These are phyloP conservation scores for Arenaria interpres DNA, from an alignment of 2,113 vertebrate genomes.

Conservation along the genomic window DNA sequence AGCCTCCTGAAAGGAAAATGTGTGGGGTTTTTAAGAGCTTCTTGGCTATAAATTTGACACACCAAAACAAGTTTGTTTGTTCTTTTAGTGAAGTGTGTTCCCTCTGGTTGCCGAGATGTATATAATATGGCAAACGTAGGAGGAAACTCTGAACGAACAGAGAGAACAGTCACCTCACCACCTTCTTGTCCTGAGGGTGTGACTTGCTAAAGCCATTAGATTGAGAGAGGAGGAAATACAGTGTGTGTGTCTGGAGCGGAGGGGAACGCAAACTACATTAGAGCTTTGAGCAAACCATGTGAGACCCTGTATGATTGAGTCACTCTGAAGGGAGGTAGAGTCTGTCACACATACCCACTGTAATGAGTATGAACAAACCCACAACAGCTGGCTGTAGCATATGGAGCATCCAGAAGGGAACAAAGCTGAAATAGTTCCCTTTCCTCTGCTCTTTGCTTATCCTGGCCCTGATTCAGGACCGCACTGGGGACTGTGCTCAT, in stretches of 20 bases:
- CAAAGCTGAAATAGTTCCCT: conserved; percentile 66
- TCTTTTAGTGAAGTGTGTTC: neutral
- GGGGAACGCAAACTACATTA: neutral
- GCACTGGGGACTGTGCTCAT: neutral
- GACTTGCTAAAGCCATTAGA: neutral
- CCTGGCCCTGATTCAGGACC: conserved; percentile 36
- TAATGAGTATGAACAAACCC: conserved; percentile 34
- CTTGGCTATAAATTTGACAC: neutral
- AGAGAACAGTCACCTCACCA: neutral
- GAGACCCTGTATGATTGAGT: conserved; percentile 16
- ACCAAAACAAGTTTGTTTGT: neutral
- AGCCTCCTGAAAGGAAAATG: neutral
- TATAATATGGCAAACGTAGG: neutral
- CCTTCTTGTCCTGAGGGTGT: neutral
- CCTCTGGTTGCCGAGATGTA: neutral
- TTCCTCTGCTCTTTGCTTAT: conserved; percentile 56
- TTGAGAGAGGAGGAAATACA: neutral
- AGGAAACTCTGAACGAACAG: neutral
- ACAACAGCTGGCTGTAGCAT: conserved; percentile 60
- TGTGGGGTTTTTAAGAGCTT: neutral
- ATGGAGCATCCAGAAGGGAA: conserved; percentile 65
- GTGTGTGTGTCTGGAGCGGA: neutral
- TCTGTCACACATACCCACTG: conserved; percentile 41
- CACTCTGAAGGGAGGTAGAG: conserved; percentile 37
- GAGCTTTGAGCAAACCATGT: neutral